These are phyloP conservation scores for Temnopleurus reevesii DNA, from an alignment of 53 echinoderm and acorn worm species.

Conservation along the genomic window DNA sequence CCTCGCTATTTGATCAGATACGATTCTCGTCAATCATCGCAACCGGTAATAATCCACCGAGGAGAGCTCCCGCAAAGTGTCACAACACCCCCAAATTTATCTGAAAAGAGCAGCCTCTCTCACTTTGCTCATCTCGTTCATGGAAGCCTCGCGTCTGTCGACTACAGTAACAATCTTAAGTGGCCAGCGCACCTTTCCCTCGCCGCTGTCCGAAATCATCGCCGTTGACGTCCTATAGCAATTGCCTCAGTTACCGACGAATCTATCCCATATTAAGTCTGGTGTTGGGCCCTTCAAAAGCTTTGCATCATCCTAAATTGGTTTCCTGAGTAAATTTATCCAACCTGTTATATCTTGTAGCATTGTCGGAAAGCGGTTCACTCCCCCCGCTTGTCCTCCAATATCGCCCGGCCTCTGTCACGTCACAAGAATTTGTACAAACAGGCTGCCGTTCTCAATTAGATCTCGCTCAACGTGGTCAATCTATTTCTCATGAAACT, in stretches of 20 bases:
- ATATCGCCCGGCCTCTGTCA: background rate
- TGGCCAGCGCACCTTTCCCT: background rate
- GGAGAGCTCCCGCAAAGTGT: background rate
- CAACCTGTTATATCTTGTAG: slow-evolving; percentile 3
- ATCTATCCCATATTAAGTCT: background rate
- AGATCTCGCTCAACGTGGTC: slow-evolving; percentile 11
- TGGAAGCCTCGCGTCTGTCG: background rate
- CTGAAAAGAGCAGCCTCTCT: background rate
- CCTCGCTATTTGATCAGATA: slow-evolving; percentile 26
- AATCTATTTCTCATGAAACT: slow-evolving; percentile 11
- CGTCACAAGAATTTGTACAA: background rate
- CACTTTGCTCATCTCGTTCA: background rate
- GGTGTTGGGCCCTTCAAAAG: background rate
- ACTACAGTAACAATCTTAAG: background rate
- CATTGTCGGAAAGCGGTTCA: background rate
- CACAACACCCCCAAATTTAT: background rate
- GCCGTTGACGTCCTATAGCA: background rate
- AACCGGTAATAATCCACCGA: background rate
- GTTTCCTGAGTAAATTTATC: slow-evolving; percentile 35
- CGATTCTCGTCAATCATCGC: slow-evolving; percentile 2
- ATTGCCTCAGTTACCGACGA: background rate
- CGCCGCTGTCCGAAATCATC: background rate
- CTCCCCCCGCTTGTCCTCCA: background rate
- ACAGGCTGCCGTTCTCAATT: slow-evolving; percentile 29
- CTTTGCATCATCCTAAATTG: slow-evolving; percentile 17